Conservation (phyloP, 2,797 vertebrate species). For the Protosalanx chinensis region DNA sequence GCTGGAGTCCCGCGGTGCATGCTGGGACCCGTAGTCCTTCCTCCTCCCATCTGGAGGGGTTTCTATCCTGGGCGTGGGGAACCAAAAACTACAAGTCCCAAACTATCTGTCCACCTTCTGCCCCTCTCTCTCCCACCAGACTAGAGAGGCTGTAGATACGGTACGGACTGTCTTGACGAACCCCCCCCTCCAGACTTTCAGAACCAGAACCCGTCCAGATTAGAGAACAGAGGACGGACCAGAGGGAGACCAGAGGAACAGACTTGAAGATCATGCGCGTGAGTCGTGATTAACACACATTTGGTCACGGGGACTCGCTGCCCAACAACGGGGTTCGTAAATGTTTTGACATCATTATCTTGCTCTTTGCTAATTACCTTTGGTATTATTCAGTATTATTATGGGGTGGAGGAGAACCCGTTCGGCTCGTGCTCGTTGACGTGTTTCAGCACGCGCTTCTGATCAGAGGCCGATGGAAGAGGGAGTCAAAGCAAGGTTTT, state of each 20-base stretch:
- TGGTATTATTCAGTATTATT: slow-evolving; percentile 62
- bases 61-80: slow-evolving; percentile 44
- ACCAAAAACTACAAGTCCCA: slow-evolving; percentile 61
- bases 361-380: slow-evolving; percentile 60
- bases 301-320: slow-evolving; percentile 67
- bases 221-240: slow-evolving; percentile 69
- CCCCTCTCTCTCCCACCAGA: slow-evolving; percentile 74
- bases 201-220: slow-evolving; percentile 79
- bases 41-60: slow-evolving; percentile 61
- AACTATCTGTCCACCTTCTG: slow-evolving; percentile 58
- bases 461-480: slow-evolving; percentile 56
- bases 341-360: slow-evolving; percentile 73
- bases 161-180: slow-evolving; percentile 79
- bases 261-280: slow-evolving; percentile 62
- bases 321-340: slow-evolving; percentile 70
- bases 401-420: slow-evolving; percentile 43
- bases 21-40: slow-evolving; percentile 77
- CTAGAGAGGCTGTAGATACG: slow-evolving; percentile 74
- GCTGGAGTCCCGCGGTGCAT: slow-evolving; percentile 76
- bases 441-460: slow-evolving; percentile 55
- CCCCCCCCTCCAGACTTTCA: slow-evolving; percentile 72
- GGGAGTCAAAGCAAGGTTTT: neutral
- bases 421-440: slow-evolving; percentile 57
- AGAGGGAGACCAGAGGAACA: slow-evolving; percentile 60
- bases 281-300: slow-evolving; percentile 55